A percentile compares a stretch with the other conserved stretches of the same genome.
Conservation (phyloP, 2,797 vertebrate genomes). For the Rhabdomys pumilio region DNA sequence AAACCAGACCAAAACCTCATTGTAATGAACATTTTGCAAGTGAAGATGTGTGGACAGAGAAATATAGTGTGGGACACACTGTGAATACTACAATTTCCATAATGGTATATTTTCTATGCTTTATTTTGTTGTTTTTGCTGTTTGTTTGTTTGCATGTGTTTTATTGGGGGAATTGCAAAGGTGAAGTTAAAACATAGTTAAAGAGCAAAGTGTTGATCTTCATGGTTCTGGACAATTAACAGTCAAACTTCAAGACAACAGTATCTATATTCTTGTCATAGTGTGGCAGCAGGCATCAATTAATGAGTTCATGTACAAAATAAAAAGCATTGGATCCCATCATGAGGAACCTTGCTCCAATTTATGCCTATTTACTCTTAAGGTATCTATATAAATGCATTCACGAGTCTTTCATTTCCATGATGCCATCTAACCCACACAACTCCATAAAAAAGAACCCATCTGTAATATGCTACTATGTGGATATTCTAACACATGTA, state of each 20-base stretch:
- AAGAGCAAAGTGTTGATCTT: neutral
- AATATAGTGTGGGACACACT: neutral
- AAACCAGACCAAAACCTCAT: neutral
- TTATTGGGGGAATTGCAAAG: neutral
- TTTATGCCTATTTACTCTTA: neutral
- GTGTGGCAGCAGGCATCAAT: too few relatives aligned
- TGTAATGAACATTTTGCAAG: neutral
- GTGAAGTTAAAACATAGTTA: neutral
- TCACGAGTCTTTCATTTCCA: too few relatives aligned
- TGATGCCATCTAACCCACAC: too few relatives aligned
- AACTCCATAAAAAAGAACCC: neutral
- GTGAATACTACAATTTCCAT: neutral
- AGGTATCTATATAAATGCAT: neutral
- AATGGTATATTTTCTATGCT: neutral
- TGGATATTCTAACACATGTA: neutral
- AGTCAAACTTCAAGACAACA: neutral
- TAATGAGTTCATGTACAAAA: neutral
- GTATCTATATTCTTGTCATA: neutral
- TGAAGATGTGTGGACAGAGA: neutral
- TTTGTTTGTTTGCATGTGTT: neutral
- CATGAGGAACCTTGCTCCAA: neutral
- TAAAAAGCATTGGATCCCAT: neutral
- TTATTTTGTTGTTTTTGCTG: neutral
- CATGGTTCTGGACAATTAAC: neutral
- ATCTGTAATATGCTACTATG: neutral